These are phyloP conservation scores for Cinara cedri DNA, from an alignment of 2,888 invertebrate species.

Conservation along the genomic window DNA sequence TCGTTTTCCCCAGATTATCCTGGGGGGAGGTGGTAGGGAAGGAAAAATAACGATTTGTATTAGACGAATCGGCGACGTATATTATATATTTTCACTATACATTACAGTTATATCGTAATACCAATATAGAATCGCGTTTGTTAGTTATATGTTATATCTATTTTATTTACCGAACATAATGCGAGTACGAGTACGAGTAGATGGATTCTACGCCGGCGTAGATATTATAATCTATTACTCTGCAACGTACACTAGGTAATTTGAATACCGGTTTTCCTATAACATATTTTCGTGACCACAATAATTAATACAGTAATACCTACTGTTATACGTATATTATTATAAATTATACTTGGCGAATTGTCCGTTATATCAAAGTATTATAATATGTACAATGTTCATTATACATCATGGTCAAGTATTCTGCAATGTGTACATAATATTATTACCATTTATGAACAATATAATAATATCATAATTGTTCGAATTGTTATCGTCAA, in stretches of 20 bases:
- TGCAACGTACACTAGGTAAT: not conserved
- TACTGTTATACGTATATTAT: not conserved
- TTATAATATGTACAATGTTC: not conserved
- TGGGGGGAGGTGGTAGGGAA: not conserved
- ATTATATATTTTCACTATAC: constrained; percentile 40
- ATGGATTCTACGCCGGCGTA: not conserved
- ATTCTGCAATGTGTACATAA: not conserved
- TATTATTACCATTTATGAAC: too few species aligned
- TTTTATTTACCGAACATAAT: not conserved
- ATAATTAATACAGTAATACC: too few species aligned
- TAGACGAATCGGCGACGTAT: not conserved
- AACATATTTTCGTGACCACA: not conserved
- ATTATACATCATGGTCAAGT: too few species aligned
- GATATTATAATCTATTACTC: not conserved
- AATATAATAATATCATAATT: not conserved
- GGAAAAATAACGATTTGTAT: not conserved
- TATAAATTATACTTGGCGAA: not conserved
- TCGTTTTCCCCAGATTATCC: constrained; percentile 40
- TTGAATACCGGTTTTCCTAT: constrained; percentile 22
- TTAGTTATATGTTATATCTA: not conserved
- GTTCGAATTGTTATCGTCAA: not conserved
- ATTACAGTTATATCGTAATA: too few species aligned
- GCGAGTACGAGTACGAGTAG: not conserved
- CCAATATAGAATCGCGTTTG: not conserved
- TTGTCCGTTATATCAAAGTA: constrained; percentile 31